phyloP scores from a whole-genome alignment of 1,140 invertebrate genomes.

The Heliconius nattereri region DNA sequence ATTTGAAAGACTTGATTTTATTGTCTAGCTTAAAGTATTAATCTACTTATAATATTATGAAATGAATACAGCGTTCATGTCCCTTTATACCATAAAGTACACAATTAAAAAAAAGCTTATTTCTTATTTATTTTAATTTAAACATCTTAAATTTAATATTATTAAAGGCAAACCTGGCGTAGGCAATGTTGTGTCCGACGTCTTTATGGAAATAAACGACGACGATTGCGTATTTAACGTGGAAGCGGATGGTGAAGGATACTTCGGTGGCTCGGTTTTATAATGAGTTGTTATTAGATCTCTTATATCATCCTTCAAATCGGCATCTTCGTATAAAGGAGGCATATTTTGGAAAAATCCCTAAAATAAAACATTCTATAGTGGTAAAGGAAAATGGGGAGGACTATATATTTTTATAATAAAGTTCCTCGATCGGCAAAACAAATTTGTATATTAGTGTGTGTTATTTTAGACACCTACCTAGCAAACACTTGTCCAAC shows the following conservation, averaged over 20 bases:
- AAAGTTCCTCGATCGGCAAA: too few relatives aligned
- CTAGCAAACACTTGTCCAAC: too few relatives aligned
- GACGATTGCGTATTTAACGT: slow-evolving; percentile 59
- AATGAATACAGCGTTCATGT: too few relatives aligned
- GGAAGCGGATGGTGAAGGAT: slow-evolving; percentile 29
- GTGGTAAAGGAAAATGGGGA: too few relatives aligned
- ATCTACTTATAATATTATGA: too few relatives aligned
- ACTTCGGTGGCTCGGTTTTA: slow-evolving; percentile 36
- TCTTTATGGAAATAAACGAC: slow-evolving; percentile 62
- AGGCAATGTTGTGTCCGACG: slow-evolving; percentile 65
- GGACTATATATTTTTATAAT: too few relatives aligned
- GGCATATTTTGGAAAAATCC: not conserved
- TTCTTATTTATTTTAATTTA: too few relatives aligned
- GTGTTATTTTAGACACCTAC: too few relatives aligned
- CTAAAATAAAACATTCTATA: not conserved
- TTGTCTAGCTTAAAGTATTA: too few relatives aligned
- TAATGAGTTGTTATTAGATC: slow-evolving; percentile 50
- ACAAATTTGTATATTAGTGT: too few relatives aligned
- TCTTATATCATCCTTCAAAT: slow-evolving; percentile 51
- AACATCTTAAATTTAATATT: not conserved
- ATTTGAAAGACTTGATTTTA: not conserved
- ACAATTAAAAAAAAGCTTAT: too few relatives aligned
- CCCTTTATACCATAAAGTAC: too few relatives aligned
- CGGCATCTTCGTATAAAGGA: slow-evolving; percentile 43
- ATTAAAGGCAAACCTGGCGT: slow-evolving; percentile 57